Conservation (phyloP, 2,113 vertebrate genomes). For the Spea bombifrons region DNA sequence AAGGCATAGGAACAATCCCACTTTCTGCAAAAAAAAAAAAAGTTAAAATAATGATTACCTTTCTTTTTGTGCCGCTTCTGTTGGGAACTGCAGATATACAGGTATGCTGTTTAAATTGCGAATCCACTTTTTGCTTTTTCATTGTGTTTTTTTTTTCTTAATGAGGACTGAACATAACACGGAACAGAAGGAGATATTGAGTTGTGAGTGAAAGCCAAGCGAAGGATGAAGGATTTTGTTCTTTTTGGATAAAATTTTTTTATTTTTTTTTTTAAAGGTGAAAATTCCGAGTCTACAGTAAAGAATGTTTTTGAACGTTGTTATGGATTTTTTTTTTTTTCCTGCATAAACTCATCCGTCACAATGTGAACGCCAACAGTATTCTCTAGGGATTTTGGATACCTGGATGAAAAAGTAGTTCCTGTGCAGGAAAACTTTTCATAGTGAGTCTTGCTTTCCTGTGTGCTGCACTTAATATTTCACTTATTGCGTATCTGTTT, state of each 20-base stretch:
- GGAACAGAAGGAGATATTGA: constrained; percentile 7
- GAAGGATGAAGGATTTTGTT: constrained; percentile 1
- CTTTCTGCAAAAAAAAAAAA: constrained; percentile 51
- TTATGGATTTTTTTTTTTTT: neutral
- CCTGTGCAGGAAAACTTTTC: neutral
- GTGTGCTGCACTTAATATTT: constrained; percentile 31
- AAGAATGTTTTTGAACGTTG: neutral
- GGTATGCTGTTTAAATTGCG: constrained; percentile 61
- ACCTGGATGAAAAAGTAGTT: constrained; percentile 2
- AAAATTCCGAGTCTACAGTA: neutral
- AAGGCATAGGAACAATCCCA: constrained; percentile 56
- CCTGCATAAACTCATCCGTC: constrained; percentile 30
- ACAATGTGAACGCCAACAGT: constrained; percentile 14
- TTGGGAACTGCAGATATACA: constrained; percentile 65
- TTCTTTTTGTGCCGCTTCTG: constrained; percentile 63
- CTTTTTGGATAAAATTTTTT: constrained; percentile 15
- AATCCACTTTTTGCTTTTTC: neutral
- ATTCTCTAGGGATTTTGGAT: constrained; percentile 12
- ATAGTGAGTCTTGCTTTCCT: constrained; percentile 11
- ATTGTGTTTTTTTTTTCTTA: neutral
- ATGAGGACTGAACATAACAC: constrained; percentile 1
- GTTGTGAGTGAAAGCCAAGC: constrained; percentile 1
- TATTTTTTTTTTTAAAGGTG: neutral
- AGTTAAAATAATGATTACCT: constrained; percentile 62
- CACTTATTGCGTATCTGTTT: constrained; percentile 28